Evolutionary conservation across 1,140 invertebrate genomes (phyloP), one percentile per base, ranked within the genome.

Genomic region (Aphaenogaster floridana): DNA sequence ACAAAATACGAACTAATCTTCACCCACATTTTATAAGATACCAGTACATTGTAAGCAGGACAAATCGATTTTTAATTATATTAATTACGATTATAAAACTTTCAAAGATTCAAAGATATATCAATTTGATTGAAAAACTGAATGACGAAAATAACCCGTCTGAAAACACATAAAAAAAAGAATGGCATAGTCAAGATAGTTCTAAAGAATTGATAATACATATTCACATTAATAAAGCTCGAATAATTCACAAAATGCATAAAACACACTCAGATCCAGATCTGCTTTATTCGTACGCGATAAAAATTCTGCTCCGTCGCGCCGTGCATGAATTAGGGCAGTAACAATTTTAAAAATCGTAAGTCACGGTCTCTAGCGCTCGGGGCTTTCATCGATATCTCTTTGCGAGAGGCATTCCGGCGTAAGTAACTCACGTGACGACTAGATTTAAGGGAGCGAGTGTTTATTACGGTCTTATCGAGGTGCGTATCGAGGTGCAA

Each of bases 381-480:
- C 48, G 45, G 34, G 48, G 39, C 61, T 66, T 84, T 86, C 64
- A 63, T 64, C 81, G 8, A 85, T 78, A 85, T 64, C 61, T 45
- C 54, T 28, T 48, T 39, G 54, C 71, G n/a, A 39, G 52, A 21
- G 45, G 13, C 28, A 76, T 74, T 63, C 45, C 59, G n/a, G n/a
- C 48, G 21, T 42, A 45, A 54, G 39, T 77, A 78, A 79, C 59
- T 86, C 59, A 79, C 83, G 83, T 86, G 83, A 86, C 83, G 74
- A 79, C 28, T 84, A 76, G 69, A 84, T 84, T 84, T 71, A 71
- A 61, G 13, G 7, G 28, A 7, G n/a, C 48, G 48, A 42, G 80
- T 59, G 69, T 63, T 84, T 61, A 84, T 84, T 63, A 21, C 45
- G 28, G 9, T 5, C 54, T 74, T 83, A 83, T 83, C 68, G 42